Base-by-base conservation (phyloP, 2,113 vertebrate genomes). In the Paedocypris sp. region DNA sequence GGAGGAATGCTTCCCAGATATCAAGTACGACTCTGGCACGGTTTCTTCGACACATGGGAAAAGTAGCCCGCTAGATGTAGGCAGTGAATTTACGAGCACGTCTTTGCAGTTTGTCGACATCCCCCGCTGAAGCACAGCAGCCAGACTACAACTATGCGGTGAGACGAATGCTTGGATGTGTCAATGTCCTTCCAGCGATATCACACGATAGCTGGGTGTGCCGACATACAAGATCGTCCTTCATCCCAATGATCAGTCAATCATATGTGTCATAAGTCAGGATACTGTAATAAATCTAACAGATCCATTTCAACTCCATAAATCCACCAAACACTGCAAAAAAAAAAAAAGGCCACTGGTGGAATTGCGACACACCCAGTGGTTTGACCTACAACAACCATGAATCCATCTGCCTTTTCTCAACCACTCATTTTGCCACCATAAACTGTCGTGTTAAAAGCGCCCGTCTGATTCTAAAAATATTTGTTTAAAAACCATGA, bases 81-180 rank as follows among this genome's bases (percentile, higher is more conserved):
- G 49, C 33, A 49, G 42, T 12, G 35, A 13, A 60, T 28, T 29
- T 10, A 28, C 15, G 28, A 4, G 46, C 20, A n/a, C 25, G 35
- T 18, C 28, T 2, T 43, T 7, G 6, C 26, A 28, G 39, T 11
- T 4, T 16, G 57, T 70, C 28, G 54, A 66, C 67, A 60, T 58
- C 61, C 54, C 25, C 72, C 67, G 79, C 64, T 73, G 65, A 77
- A 62, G 50, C 53, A 62, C 33, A 8, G 42, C 58, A 51, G 54
- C 64, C 52, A 53, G 6, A 58, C 64, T 75, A 65, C 74, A 82
- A 67, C 22, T 70, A 68, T 23, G 39, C 60, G 46, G 68, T 74
- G 72, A 71, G 72, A 77, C 73, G 77, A 77, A 70, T 68, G 28
- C 50, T 38, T 67, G 53, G 45, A 38, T 72, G 75, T 23, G 26